phyloP scores from a whole-genome alignment of 2,113 vertebrate genomes.

The Lamprotornis superbus region DNA sequence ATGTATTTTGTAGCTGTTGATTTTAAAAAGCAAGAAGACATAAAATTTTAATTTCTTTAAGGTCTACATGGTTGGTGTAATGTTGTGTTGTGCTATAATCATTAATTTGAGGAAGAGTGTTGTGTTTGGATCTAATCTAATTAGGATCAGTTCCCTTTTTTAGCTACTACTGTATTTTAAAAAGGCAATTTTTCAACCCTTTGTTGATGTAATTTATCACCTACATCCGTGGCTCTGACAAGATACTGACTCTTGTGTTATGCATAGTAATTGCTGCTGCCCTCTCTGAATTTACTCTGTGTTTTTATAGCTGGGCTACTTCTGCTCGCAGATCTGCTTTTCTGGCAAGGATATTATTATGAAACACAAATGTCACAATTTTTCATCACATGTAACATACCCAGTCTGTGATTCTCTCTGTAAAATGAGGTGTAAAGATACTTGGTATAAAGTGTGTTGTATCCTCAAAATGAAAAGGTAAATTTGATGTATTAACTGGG shows the following conservation, averaged over 20 bases:
- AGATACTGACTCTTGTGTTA: slow-evolving; percentile 13
- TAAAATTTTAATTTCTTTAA: background rate
- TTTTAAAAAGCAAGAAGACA: background rate
- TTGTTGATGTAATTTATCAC: slow-evolving; percentile 52
- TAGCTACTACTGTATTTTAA: slow-evolving; percentile 62
- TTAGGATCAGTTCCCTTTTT: slow-evolving; percentile 36
- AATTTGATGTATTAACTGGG: background rate
- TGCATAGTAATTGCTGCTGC: slow-evolving; percentile 41
- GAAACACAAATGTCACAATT: background rate
- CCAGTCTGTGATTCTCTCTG: background rate
- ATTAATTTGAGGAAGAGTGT: background rate
- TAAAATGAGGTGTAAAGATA: background rate
- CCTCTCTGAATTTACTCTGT: background rate
- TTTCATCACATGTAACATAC: background rate
- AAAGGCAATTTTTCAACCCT: slow-evolving; percentile 49
- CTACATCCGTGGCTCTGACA: slow-evolving; percentile 25
- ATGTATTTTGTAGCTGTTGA: background rate
- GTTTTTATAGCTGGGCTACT: background rate
- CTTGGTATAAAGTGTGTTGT: background rate
- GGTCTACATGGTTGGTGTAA: background rate
- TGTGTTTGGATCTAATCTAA: slow-evolving; percentile 30
- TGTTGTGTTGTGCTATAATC: background rate
- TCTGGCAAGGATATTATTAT: background rate
- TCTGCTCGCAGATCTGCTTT: background rate
- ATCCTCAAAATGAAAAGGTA: background rate